Evolutionary conservation across 2,888 invertebrate species (phyloP), one percentile per base, ranked within the genome.

Genomic region (Scrobipalpa atriplicella): DNA sequence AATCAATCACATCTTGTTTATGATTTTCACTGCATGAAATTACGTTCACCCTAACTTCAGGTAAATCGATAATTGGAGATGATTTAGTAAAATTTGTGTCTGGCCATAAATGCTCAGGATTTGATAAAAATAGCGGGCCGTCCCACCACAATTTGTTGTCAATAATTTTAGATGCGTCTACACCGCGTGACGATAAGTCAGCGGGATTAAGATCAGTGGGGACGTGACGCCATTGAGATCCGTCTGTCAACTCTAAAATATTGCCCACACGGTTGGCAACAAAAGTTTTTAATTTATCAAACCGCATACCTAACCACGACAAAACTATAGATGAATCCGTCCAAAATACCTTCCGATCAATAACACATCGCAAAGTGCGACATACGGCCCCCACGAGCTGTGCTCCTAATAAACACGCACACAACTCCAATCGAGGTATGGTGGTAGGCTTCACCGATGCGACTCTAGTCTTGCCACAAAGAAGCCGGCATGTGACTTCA

Each of bases 371-470:
- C 10, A 71, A 43, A 5, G 68, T 54, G 19, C 43, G 19, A 0
- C 13, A 61, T 8, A 70, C 41, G 16, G 58, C 67, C 10, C n/a
- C 9, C n/a, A 65, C 64, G 18, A 73, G 64, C 43, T 60, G 62
- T 10, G 74, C 65, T 19, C 66, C 67, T 43, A 73, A 21, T 10
- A 71, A 60, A 0, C 71, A 73, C 11, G 68, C 74, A 38, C 72
- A 72, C n/a, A 75, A 58, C 54, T 75, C 75, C 2, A 75, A 61
- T 11, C 72, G 66, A 0, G 74, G 73, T 11, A 76, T 66, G 1
- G 68, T 67, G 9, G 64, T 61, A 2, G 68, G 54, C 54, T 74
- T 73, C 1, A 70, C 0, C 0, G 73, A 70, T 9, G 74, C 70
- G 2, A 74, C 68, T 18, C 67, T 65, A 10, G 71, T 52, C 63